These are phyloP conservation scores for Seira musarum DNA, from an alignment of 2,888 invertebrate species.

Conservation along the genomic window DNA sequence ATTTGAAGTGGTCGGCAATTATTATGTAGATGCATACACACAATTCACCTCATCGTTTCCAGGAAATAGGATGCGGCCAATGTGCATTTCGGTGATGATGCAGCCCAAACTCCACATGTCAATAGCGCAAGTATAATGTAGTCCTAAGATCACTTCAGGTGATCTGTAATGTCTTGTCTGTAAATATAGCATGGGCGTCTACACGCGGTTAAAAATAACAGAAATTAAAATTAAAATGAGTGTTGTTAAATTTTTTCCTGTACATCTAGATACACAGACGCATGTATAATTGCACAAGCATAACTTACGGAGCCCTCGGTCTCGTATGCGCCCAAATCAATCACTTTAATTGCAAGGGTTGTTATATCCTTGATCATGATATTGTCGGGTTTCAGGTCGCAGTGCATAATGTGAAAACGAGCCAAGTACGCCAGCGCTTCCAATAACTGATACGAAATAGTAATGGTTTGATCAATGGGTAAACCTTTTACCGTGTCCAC, in stretches of 20 bases:
- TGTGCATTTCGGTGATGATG: conserved; percentile 1
- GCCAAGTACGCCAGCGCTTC: conserved; percentile 8
- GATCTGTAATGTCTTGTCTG: conserved; percentile 27
- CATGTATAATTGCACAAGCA: not conserved
- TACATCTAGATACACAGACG: too few relatives aligned
- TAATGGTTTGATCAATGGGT: not conserved
- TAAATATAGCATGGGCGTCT: too few relatives aligned
- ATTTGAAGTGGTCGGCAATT: not conserved
- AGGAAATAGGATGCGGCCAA: not conserved
- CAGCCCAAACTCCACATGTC: conserved; percentile 41
- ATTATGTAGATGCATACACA: not conserved
- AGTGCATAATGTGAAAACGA: not conserved
- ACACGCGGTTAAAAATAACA: not conserved
- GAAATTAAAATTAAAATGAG: too few relatives aligned
- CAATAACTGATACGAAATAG: conserved; percentile 6
- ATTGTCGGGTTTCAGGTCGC: conserved; percentile 34
- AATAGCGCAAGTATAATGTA: not conserved
- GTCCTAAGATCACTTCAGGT: conserved; percentile 18
- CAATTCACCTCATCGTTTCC: conserved; percentile 6
- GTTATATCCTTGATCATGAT: conserved; percentile 19
- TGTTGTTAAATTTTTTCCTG: too few relatives aligned
- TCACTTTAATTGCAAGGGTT: conserved; percentile 17
- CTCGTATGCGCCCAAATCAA: conserved; percentile 22
- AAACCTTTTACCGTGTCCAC: not conserved
- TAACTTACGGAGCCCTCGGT: not conserved